A percentile compares a stretch with the other conserved stretches of the same genome.
These are phyloP conservation scores for Drymodes brunneopygia DNA, from an alignment of 2,113 vertebrate genomes.

Conservation along the genomic window DNA sequence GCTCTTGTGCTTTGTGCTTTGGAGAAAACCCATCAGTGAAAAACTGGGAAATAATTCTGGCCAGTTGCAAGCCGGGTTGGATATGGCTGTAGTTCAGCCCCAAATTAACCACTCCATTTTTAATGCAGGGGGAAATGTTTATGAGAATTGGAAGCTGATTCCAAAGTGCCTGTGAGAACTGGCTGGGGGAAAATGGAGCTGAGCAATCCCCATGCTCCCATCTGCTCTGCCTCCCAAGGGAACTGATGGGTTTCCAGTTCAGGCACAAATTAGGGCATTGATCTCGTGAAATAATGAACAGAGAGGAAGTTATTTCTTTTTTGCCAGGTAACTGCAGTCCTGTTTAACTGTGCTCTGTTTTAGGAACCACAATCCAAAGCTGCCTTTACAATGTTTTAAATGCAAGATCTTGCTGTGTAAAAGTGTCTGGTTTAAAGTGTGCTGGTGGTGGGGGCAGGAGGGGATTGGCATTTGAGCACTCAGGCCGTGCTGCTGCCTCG, in stretches of 20 bases:
- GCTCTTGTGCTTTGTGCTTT: slow-evolving; percentile 9
- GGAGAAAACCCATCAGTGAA: not conserved
- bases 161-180: not conserved
- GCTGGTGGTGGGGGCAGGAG: not conserved
- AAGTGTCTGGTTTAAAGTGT: not conserved
- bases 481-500: not conserved
- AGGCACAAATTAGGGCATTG: not conserved
- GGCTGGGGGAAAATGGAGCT: not conserved
- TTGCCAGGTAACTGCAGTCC: not conserved
- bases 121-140: not conserved
- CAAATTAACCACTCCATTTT: not conserved
- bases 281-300: not conserved
- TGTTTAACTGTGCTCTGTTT: not conserved
- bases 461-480: not conserved
- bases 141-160: not conserved
- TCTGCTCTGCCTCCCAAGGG: not conserved
- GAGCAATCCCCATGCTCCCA: not conserved
- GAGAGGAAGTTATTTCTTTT: not conserved
- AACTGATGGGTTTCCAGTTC: not conserved
- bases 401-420: not conserved
- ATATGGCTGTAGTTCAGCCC: not conserved
- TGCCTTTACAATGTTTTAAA: not conserved
- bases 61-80: not conserved
- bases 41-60: not conserved
- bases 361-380: not conserved